Evolutionary conservation across 2,888 invertebrate species (phyloP), one percentile per base, ranked within the genome.

Genomic region (Chelonus formosanus): DNA sequence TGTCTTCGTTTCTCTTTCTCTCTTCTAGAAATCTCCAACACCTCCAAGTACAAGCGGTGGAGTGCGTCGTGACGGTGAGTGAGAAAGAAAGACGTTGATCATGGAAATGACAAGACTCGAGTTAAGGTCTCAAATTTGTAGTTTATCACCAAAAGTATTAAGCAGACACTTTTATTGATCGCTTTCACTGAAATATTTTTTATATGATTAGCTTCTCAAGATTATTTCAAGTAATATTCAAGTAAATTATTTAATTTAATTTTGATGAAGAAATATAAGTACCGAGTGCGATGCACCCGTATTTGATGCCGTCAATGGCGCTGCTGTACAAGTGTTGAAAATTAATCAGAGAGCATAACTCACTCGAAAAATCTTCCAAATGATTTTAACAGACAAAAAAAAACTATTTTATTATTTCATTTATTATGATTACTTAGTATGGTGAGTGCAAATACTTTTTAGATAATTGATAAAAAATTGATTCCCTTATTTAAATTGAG

Each of bases 21-120:
- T 55, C 56, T 63, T 56, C 56, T 63, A 63, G 56, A 63, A 63
- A 63, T 36, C 56, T 63, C 56, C 56, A 48, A 63, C 47, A 55
- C 52, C 50, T 50, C 43, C 31, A 52, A 52, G 50, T 56, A 52
- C 43, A 40, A 56, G 32, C 31, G 7, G 44, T 56, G 20, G 36
- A 35, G 45, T 60, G 47, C 54, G 62, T 31, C 8, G 35, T 34
- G 54, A 62, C 40, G 10, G 35, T 45, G 45, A 45, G 62, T 45
- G 45, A 6, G 45, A 55, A n/a, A 44, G 10, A 32, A 43, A 8
- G 31, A 44, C 34, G 44, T 36, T 55, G 36, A 55, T 34, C 40
- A 40, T 10, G n/a, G n/a, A 55, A 55, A 55, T 10, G 10, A 62
- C 20, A 44, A 55, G 54, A 44, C 20, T 20, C 20, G 20, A 20